phyloP scores from a whole-genome alignment of 2,797 vertebrate species.

The Catostomus latipinnis region DNA sequence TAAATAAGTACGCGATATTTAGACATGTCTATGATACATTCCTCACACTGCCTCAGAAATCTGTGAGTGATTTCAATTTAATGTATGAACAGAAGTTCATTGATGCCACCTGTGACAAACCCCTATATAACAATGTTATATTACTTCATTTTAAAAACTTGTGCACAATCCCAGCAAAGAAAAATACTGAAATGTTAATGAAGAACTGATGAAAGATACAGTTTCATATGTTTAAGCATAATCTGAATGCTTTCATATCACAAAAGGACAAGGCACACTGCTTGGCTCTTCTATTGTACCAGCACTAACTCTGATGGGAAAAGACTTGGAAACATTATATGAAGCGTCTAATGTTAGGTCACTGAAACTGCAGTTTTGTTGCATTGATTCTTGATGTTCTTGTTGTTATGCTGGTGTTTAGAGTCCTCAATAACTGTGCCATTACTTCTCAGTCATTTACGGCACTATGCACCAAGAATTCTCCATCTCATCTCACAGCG shows the following conservation, averaged over 20 bases:
- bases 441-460: slow-evolving; percentile 14
- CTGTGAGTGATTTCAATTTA: slow-evolving; percentile 16
- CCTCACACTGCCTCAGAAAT: slow-evolving; percentile 30
- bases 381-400: slow-evolving; percentile 26
- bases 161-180: slow-evolving; percentile 1
- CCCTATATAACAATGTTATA: background rate
- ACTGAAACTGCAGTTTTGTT: slow-evolving; percentile 1
- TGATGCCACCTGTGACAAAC: background rate
- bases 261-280: slow-evolving; percentile 36
- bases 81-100: slow-evolving; percentile 35
- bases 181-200: background rate
- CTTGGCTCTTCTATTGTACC: slow-evolving; percentile 21
- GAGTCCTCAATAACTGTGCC: slow-evolving; percentile 13
- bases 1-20: slow-evolving; percentile 18
- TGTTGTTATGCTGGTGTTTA: slow-evolving; percentile 6
- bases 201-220: background rate
- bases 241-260: slow-evolving; percentile 10
- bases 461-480: slow-evolving; percentile 30
- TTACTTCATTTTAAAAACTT: background rate
- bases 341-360: slow-evolving; percentile 6
- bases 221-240: background rate
- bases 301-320: slow-evolving; percentile 53
- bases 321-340: background rate
- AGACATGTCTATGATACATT: slow-evolving; percentile 28
- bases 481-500: slow-evolving; percentile 7